A percentile compares a stretch with the other conserved stretches of the same genome.
Conservation (phyloP, 2,113 vertebrate genomes). For the Eudorcas thomsonii region DNA sequence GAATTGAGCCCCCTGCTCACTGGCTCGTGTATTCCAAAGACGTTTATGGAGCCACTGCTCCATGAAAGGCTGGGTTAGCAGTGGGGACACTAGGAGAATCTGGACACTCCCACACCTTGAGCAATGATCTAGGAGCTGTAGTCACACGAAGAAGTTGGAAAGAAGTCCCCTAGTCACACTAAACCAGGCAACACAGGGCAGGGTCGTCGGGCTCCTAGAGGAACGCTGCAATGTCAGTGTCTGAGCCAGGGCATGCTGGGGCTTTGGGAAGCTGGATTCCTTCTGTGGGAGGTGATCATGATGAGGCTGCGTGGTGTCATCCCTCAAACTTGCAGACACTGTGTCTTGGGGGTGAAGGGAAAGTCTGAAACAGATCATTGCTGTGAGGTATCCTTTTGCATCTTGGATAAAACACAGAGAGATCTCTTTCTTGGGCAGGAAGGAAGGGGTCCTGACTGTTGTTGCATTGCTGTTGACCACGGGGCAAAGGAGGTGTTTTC, state of each 20-base stretch:
- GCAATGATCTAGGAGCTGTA: not conserved
- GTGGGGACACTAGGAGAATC: not conserved
- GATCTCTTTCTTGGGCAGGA: not conserved
- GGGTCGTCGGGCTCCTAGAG: accelerated
- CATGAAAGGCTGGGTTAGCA: not conserved
- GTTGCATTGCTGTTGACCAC: not conserved
- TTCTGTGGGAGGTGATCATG: not conserved
- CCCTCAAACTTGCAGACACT: not conserved
- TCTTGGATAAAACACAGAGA: not conserved
- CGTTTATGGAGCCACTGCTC: not conserved
- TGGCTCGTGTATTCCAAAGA: not conserved
- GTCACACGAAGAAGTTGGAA: not conserved
- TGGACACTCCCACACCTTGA: not conserved
- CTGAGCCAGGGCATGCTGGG: not conserved
- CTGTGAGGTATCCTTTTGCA: not conserved
- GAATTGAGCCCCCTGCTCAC: not conserved
- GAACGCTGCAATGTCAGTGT: accelerated
- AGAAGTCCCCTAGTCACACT: not conserved
- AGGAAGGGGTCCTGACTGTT: not conserved
- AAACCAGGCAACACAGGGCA: accelerated
- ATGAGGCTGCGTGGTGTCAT: not conserved
- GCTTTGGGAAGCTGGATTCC: not conserved
- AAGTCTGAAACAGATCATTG: not conserved
- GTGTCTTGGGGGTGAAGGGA: not conserved
- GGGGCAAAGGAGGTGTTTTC: not conserved